phyloP scores from a whole-genome alignment of 2,888 invertebrate genomes.

The Neria commutata region DNA sequence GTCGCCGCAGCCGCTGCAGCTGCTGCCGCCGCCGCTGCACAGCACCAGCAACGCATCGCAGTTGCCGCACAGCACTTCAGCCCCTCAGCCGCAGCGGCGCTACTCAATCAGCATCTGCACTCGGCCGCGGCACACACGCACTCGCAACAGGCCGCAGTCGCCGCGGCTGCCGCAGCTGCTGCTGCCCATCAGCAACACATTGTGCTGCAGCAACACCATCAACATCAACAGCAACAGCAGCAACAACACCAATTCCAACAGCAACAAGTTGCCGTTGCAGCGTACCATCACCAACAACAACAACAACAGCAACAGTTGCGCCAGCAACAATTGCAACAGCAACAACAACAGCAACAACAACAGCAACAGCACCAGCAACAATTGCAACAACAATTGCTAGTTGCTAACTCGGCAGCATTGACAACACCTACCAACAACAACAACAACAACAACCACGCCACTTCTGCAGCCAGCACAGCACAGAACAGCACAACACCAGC shows the following conservation, averaged over 20 bases:
- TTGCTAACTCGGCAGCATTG: slow-evolving; percentile 37
- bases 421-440: slow-evolving; percentile 33
- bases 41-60: slow-evolving; percentile 47
- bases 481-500: slow-evolving; percentile 22
- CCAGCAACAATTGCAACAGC: slow-evolving; percentile 50
- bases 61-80: slow-evolving; percentile 44
- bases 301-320: slow-evolving; percentile 42
- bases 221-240: slow-evolving; percentile 60
- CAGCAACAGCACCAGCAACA: slow-evolving; percentile 41
- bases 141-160: slow-evolving; percentile 41
- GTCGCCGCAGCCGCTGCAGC: slow-evolving; percentile 55
- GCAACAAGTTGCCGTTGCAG: slow-evolving; percentile 35
- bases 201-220: slow-evolving; percentile 46
- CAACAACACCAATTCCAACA: slow-evolving; percentile 45
- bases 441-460: slow-evolving; percentile 39
- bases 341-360: slow-evolving; percentile 45
- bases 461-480: slow-evolving; percentile 28
- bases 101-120: slow-evolving; percentile 55
- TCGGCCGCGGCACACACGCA: slow-evolving; percentile 37
- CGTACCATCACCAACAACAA: slow-evolving; percentile 53
- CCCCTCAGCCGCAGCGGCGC: slow-evolving; percentile 51
- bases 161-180: slow-evolving; percentile 51
- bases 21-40: slow-evolving; percentile 38
- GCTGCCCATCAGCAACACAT: slow-evolving; percentile 51
- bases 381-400: slow-evolving; percentile 41